Base-by-base conservation (phyloP, 2,888 invertebrate genomes). In the Ectemnius cavifrons region DNA sequence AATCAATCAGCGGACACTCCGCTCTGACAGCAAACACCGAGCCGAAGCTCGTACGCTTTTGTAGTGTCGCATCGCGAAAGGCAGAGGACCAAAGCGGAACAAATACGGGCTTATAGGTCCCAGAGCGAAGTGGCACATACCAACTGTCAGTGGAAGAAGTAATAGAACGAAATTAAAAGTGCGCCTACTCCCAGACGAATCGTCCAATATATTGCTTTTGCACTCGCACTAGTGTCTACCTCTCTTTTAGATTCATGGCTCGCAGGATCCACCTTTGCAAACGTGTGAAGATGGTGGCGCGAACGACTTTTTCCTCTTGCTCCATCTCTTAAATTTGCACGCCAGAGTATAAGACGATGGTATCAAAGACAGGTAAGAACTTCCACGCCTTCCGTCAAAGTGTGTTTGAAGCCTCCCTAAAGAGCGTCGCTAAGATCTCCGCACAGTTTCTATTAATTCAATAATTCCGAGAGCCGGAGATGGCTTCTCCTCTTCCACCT, bases 1-100 rank as follows among this genome's bases (percentile, higher is more conserved):
- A 82, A 82, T 82, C 82, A 77, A 82, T 82, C 77, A 68, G 23
- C 49, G 71, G 66, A 77, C 75, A 73, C 79, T 72, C 74, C 46
- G 71, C 79, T 72, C 74, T 45, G 67, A 6, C 16, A n/a, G 58
- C 60, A 62, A 70, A 71, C 77, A 63, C 37, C 37, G 63, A 60
- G 18, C 60, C 68, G 63, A 61, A 23, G 72, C 67, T 62, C 45
- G 60, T 57, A 47, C 46, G 37, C 37, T 37, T 37, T 37, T 37
- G 37, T 37, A 37, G 37, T 37, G 5, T 37, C 37, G 18, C 13
- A 49, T 58, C 56, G 59, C 27, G 60, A 4, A 47, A 63, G 37
- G n/a, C 56, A 64, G 49, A 45, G 47, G 8, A 20, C 58, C 68
- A 49, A 37, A 49, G 14, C 28, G 64, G 4, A 6, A 64, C 37